phyloP scores from a whole-genome alignment of 2,888 invertebrate genomes.

The Nomada ferruginata region DNA sequence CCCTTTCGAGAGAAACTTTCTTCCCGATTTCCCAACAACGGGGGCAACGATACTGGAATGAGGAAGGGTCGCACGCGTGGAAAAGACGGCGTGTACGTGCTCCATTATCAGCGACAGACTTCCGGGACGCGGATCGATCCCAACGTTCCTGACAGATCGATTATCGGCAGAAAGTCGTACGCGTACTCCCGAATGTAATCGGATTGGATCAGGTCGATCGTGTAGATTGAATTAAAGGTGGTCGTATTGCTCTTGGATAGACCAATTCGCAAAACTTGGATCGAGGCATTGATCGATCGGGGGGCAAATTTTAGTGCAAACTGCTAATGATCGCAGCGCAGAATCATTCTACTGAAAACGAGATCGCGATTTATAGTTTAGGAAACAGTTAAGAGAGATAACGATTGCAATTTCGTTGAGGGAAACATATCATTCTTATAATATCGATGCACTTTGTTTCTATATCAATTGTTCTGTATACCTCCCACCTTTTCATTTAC shows the following conservation, averaged over 20 bases:
- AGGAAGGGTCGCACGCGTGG: slow-evolving; percentile 11
- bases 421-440: no score
- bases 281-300: slow-evolving; percentile 22
- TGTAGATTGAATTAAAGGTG: slow-evolving; percentile 61
- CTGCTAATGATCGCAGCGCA: not conserved
- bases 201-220: slow-evolving; percentile 59
- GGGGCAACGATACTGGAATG: slow-evolving; percentile 19
- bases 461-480: no score
- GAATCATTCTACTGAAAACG: no score
- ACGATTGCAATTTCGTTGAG: no score
- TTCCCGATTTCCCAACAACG: slow-evolving; percentile 63
- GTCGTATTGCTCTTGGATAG: slow-evolving; percentile 10
- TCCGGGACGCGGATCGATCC: slow-evolving; percentile 62
- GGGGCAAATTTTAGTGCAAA: slow-evolving; percentile 20
- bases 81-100: slow-evolving; percentile 39
- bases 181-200: slow-evolving; percentile 41
- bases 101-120: slow-evolving; percentile 59
- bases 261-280: slow-evolving; percentile 31
- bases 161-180: slow-evolving; percentile 55
- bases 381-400: no score
- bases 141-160: slow-evolving; percentile 64
- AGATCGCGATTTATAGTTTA: no score
- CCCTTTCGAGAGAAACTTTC: slow-evolving; percentile 44
- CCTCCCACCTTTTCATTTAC: no score
- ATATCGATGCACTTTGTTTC: no score